Evolutionary conservation across 2,113 vertebrate species (phyloP), one percentile per base, ranked within the genome.

Genomic region (Cricetomys ansorgei): DNA sequence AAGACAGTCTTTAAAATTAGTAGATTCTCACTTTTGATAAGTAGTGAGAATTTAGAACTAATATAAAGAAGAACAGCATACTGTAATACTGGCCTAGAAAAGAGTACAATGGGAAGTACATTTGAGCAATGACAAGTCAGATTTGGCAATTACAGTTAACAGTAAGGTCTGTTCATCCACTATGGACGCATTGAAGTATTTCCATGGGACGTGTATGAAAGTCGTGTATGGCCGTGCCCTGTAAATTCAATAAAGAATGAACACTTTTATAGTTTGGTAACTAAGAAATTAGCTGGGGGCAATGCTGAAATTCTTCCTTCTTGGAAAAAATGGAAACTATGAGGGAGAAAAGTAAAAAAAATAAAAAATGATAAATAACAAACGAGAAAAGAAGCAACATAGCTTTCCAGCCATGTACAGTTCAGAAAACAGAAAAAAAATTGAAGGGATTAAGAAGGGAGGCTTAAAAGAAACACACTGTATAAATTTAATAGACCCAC

Each of bases 231-330:
- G 64, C 94, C 85, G 73, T 97, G 89, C 94, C 95, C 95, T 11
- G 7, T 67, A 94, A 94, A 84, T n/a, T 96, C 94, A 95, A 86
- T 87, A 94, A 93, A 97, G 96, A 97, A 96, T 96, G 96, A 96
- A 77, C 72, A 95, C 90, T 79, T 95, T 96, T 93, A 96, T 97
- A 73, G 59, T 62, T 76, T 95, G 92, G 76, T 87, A 97, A 96
- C 89, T 88, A 94, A 96, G 92, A 97, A 96, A 88, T 94, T 97
- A 95, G 96, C 97, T 97, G 76, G 94, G 65, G 97, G 97, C 96
- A 95, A 94, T 91, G 89, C 48, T 92, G 97, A 96, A 96, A 96
- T 97, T 97, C 95, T 96, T 97, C 96, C 94, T 97, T 96, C 88
- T 94, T 95, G 81, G 69, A 81, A 97, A 81, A 79, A 96, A 96